Percentiles rank a stretch among this genome's conserved stretches.
These are phyloP conservation scores for Heliconius ethilla DNA, from an alignment of 2,888 invertebrate genomes.

Conservation along the genomic window DNA sequence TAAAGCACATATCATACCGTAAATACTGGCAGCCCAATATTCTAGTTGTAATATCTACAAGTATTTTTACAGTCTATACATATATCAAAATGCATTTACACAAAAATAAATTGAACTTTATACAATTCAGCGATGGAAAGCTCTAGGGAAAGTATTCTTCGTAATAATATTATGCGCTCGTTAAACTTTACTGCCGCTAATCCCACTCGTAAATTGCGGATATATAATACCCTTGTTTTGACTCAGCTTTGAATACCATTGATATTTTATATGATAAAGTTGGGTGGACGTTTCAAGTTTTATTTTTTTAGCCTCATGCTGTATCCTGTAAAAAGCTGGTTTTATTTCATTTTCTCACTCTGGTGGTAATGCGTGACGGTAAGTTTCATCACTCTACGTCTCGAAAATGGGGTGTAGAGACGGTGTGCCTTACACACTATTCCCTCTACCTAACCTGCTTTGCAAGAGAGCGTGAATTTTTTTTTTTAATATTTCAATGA, in stretches of 20 bases:
- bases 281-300: slow-evolving; percentile 7
- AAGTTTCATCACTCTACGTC: too few relatives aligned
- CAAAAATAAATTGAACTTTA: slow-evolving; percentile 22
- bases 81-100: not conserved
- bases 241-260: slow-evolving; percentile 21
- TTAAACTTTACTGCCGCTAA: slow-evolving; percentile 27
- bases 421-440: too few relatives aligned
- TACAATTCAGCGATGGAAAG: slow-evolving; percentile 22
- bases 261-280: slow-evolving; percentile 24
- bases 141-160: slow-evolving; percentile 27
- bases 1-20: not conserved
- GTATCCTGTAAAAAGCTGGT: not conserved
- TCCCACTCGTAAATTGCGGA: slow-evolving; percentile 23
- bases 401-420: too few relatives aligned
- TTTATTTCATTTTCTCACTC: too few relatives aligned
- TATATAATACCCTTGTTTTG: slow-evolving; percentile 29
- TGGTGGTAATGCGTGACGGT: too few relatives aligned
- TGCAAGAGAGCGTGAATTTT: not conserved
- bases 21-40: not conserved
- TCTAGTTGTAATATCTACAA: not conserved
- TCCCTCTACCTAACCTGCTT: too few relatives aligned
- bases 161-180: slow-evolving; percentile 28
- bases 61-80: not conserved
- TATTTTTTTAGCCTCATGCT: not conserved
- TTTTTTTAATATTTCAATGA: not conserved